Evolutionary conservation across 2,113 vertebrate species (phyloP).

Genomic region (Macroglossus sobrinus): DNA sequence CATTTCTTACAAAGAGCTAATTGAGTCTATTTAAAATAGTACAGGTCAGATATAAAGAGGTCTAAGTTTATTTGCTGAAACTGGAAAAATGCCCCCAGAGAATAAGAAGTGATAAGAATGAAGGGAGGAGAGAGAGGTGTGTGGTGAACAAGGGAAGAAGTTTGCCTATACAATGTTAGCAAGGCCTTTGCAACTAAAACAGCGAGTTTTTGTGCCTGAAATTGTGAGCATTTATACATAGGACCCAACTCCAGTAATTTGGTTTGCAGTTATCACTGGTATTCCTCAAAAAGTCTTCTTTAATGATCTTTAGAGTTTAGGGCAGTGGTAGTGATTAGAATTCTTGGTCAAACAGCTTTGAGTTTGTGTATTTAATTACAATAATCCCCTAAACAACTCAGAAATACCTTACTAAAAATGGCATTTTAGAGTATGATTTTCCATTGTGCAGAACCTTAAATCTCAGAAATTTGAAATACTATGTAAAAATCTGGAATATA

Average conservation of each 20-base stretch:
- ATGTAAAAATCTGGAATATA: not conserved
- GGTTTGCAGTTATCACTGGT: slow-evolving; percentile 64
- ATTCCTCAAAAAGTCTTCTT: not conserved
- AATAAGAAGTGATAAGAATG: not conserved
- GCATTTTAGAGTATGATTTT: not conserved
- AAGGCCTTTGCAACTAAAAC: slow-evolving; percentile 45
- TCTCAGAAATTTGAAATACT: not conserved
- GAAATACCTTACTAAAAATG: slow-evolving; percentile 14
- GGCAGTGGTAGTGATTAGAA: slow-evolving; percentile 10
- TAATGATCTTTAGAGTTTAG: not conserved
- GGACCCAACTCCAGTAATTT: slow-evolving; percentile 54
- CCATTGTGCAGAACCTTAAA: not conserved
- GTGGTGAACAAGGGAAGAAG: slow-evolving; percentile 1
- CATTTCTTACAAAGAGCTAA: not conserved
- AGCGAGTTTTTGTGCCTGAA: slow-evolving; percentile 56
- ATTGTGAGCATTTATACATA: slow-evolving; percentile 34
- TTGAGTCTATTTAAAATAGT: slow-evolving; percentile 4
- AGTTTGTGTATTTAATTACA: slow-evolving; percentile 41
- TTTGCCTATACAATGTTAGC: slow-evolving; percentile 43
- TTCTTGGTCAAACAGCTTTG: slow-evolving; percentile 41
- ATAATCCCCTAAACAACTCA: not conserved
- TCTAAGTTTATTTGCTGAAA: slow-evolving; percentile 60
- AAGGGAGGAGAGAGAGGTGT: not conserved
- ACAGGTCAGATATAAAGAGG: not conserved
- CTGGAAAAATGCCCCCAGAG: slow-evolving; percentile 49